Evolutionary conservation across 1,140 invertebrate species (phyloP).

Genomic region (Drosophila mayri): DNA sequence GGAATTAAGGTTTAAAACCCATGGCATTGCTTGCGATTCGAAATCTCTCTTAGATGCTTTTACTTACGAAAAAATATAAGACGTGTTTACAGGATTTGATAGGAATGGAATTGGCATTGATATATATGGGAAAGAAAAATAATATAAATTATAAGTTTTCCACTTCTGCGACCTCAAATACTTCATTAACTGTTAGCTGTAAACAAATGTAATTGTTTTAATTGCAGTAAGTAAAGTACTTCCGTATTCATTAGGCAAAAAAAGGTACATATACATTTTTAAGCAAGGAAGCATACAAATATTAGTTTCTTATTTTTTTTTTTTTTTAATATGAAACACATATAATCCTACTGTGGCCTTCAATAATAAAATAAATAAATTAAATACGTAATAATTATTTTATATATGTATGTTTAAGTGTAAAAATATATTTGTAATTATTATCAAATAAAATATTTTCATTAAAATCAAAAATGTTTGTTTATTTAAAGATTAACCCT

Average conservation of each 20-base stretch:
- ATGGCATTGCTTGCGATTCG: background rate
- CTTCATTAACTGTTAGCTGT: constrained; percentile 2
- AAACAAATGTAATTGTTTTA: background rate
- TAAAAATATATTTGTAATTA: background rate
- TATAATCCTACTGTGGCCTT: background rate
- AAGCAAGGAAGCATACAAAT: background rate
- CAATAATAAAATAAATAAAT: background rate
- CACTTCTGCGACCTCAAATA: background rate
- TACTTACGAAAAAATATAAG: background rate
- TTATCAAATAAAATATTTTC: background rate
- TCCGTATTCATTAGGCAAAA: background rate
- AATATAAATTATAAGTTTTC: background rate
- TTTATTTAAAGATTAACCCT: no score
- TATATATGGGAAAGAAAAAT: background rate
- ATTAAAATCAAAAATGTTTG: no score
- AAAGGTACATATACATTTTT: background rate
- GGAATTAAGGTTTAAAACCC: background rate
- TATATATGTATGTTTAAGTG: background rate
- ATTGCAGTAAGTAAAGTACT: background rate
- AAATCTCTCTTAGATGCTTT: background rate
- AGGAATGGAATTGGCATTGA: constrained; percentile 1
- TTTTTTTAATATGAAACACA: background rate
- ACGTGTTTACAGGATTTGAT: background rate
- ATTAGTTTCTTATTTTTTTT: background rate
- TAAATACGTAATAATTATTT: background rate